These are phyloP conservation scores for Zaprionus bogoriensis DNA, from an alignment of 2,888 invertebrate species.

Conservation along the genomic window DNA sequence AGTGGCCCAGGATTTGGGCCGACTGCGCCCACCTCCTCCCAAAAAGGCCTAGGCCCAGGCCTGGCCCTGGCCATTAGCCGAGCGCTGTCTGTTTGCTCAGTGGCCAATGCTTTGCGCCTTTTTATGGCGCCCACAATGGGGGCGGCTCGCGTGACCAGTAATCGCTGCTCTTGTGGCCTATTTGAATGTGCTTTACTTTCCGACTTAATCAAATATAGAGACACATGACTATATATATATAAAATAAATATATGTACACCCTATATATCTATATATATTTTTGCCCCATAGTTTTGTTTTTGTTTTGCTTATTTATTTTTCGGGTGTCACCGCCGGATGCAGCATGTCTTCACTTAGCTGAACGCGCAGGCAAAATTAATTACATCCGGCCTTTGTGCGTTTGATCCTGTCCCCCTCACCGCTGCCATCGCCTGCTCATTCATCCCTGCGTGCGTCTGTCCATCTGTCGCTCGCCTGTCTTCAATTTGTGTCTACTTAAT, in stretches of 20 bases:
- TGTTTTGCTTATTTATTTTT: slow-evolving; percentile 1
- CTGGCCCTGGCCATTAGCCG: slow-evolving; percentile 33
- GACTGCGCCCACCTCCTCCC: slow-evolving; percentile 19
- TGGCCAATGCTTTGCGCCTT: slow-evolving; percentile 53
- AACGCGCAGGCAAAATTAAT: slow-evolving; percentile 59
- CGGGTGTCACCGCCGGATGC: slow-evolving; percentile 54
- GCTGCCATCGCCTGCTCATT: background rate
- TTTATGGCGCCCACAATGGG: slow-evolving; percentile 45
- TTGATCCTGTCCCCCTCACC: slow-evolving; percentile 44
- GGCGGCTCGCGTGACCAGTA: slow-evolving; percentile 67
- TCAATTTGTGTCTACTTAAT: slow-evolving; percentile 66
- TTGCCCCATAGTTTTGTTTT: slow-evolving; percentile 1
- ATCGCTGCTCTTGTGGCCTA: slow-evolving; percentile 60
- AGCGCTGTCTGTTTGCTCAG: slow-evolving; percentile 58
- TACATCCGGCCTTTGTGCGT: slow-evolving; percentile 64
- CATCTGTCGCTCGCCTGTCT: slow-evolving; percentile 16
- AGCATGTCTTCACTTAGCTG: slow-evolving; percentile 45
- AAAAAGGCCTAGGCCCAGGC: slow-evolving; percentile 18
- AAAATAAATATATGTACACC: background rate
- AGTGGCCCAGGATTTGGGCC: slow-evolving; percentile 69
- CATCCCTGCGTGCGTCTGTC: background rate
- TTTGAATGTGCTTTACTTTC: slow-evolving; percentile 49
- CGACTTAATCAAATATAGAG: slow-evolving; percentile 70
- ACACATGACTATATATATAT: slow-evolving; percentile 10
- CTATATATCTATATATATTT: background rate